Evolutionary conservation across 1,140 invertebrate species (phyloP).

Genomic region (Saxidomus purpurata): DNA sequence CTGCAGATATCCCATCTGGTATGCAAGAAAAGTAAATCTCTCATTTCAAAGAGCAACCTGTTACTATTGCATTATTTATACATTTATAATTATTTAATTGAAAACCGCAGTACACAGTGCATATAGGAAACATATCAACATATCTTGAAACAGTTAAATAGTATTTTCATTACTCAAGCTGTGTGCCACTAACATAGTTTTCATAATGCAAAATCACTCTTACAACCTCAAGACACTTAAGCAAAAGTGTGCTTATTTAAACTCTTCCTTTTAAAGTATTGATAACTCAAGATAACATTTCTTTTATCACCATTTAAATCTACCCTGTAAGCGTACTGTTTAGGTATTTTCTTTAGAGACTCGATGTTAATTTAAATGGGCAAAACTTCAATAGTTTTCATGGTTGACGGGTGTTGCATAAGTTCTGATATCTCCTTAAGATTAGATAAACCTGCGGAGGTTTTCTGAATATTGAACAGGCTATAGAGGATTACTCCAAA

Average conservation of each 20-base stretch:
- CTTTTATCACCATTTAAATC: constrained; percentile 14
- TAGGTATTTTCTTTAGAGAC: not conserved
- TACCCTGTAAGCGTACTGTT: not conserved
- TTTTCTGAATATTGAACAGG: not conserved
- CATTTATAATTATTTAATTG: no score
- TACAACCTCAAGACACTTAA: not conserved
- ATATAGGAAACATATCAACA: no score
- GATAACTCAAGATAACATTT: constrained; percentile 7
- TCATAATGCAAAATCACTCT: constrained; percentile 10
- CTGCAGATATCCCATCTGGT: no score
- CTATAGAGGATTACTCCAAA: not conserved
- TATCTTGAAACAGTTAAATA: no score
- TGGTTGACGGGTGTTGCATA: not conserved
- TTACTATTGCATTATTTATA: no score
- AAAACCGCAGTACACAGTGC: no score
- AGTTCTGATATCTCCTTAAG: not conserved
- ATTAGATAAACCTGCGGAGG: not conserved
- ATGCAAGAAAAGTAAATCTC: no score
- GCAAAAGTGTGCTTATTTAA: constrained; percentile 17
- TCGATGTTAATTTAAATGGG: not conserved
- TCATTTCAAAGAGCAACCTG: no score
- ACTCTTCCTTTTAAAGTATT: constrained; percentile 21
- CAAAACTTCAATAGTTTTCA: not conserved
- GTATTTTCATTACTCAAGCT: no score
- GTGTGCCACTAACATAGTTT: not conserved